phyloP scores from a whole-genome alignment of 2,113 vertebrate genomes.

The Ariopsis seemanni region DNA sequence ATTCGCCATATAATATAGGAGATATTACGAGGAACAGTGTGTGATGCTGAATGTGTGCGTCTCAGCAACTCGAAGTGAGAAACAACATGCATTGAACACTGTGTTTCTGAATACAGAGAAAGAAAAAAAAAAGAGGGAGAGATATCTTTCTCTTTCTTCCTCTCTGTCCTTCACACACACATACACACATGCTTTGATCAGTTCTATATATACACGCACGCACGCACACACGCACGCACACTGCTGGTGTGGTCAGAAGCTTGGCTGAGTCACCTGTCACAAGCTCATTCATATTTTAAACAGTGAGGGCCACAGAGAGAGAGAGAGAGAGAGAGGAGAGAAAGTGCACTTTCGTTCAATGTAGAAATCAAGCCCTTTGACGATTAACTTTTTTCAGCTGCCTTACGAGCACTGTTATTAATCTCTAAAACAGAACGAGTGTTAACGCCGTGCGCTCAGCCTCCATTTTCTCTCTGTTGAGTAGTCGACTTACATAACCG shows the following conservation, averaged over 20 bases:
- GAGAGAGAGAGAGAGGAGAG: neutral
- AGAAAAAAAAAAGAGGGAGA: neutral
- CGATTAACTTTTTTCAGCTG: neutral
- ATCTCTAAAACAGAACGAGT: neutral
- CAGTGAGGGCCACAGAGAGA: neutral
- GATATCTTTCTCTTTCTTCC: neutral
- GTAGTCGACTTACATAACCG: too few relatives aligned
- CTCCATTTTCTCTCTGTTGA: neutral
- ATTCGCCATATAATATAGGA: neutral
- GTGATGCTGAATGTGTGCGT: neutral
- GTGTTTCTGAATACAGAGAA: neutral
- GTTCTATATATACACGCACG: neutral
- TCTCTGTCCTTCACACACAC: constrained; percentile 5
- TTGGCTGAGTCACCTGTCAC: neutral
- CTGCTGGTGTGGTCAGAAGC: neutral
- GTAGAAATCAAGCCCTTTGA: neutral
- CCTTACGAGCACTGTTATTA: neutral
- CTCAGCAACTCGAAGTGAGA: too few relatives aligned
- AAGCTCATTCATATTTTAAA: constrained; percentile 39
- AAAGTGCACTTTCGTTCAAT: neutral
- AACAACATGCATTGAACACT: neutral
- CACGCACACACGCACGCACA: neutral
- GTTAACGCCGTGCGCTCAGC: neutral
- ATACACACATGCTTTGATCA: constrained; percentile 13
- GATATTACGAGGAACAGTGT: neutral